Conservation (phyloP, 37 sponge, comb jelly and placozoan species). For the Lycopodina hypogea region DNA sequence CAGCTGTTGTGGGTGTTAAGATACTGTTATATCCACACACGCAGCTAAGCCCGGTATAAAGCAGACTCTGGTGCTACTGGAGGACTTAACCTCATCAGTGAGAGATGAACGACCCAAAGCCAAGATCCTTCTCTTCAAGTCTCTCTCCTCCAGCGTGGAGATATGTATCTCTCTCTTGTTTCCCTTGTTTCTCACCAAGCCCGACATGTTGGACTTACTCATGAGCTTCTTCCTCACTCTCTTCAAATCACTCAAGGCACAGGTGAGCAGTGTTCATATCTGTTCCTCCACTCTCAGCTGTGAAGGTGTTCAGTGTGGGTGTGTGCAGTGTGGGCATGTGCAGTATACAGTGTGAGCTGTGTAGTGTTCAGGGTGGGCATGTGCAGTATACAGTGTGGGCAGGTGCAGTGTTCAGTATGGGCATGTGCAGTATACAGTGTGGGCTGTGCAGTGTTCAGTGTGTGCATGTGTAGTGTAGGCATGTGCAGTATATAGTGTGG, state of each 20-base stretch:
- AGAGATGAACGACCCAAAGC: constrained; percentile 50
- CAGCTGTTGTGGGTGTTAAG: too few relatives aligned
- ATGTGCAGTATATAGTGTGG: too few relatives aligned
- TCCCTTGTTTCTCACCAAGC: constrained; percentile 32
- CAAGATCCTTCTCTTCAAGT: constrained; percentile 52
- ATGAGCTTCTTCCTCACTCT: constrained; percentile 73
- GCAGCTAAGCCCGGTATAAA: constrained; percentile 46
- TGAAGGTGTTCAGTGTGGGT: too few relatives aligned
- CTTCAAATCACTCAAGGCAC: constrained; percentile 50
- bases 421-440: too few relatives aligned
- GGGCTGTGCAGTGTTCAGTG: too few relatives aligned
- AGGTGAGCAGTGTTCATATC: constrained; percentile 1
- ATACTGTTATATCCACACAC: constrained; percentile 9
- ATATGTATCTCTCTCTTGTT: constrained; percentile 41
- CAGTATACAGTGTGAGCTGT: too few relatives aligned
- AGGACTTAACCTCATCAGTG: constrained; percentile 42
- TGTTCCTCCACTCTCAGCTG: too few relatives aligned
- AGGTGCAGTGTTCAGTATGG: too few relatives aligned
- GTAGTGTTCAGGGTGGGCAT: too few relatives aligned
- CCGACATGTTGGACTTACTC: constrained; percentile 56
- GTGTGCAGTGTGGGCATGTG: too few relatives aligned
- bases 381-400: too few relatives aligned
- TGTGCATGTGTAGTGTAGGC: too few relatives aligned
- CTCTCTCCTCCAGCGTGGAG: constrained; percentile 40
- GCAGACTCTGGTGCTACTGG: constrained; percentile 43